phyloP scores from a whole-genome alignment of 2,797 vertebrate species.

The Staurois parvus region DNA sequence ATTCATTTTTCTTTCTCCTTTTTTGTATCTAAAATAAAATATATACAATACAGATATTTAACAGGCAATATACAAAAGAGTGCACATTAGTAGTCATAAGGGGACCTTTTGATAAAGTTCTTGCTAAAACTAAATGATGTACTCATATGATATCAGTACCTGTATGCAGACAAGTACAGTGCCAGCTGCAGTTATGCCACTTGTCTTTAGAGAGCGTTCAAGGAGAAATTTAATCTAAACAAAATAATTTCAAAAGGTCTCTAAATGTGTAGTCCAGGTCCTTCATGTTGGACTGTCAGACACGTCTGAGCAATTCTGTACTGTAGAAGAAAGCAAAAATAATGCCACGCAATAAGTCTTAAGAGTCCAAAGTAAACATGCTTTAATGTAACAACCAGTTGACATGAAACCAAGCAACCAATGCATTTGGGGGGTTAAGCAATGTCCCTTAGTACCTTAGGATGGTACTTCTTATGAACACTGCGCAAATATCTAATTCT shows the following conservation, averaged over 20 bases:
- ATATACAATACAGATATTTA: neutral
- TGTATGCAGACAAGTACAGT: neutral
- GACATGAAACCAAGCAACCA: too few relatives aligned
- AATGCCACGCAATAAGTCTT: neutral
- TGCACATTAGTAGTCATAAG: neutral
- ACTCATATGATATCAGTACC: neutral
- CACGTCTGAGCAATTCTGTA: neutral
- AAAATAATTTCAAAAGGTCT: neutral
- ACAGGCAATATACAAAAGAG: neutral
- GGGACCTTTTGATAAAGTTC: neutral
- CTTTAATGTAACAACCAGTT: too few relatives aligned
- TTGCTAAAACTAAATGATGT: neutral
- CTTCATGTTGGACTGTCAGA: neutral
- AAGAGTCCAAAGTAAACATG: too few relatives aligned
- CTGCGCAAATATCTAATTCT: too few relatives aligned
- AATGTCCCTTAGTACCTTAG: too few relatives aligned
- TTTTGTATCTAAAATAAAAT: neutral
- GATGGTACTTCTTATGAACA: too few relatives aligned
- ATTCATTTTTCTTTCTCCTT: neutral
- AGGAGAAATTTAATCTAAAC: neutral
- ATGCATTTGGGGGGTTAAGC: too few relatives aligned
- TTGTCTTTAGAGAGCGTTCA: neutral
- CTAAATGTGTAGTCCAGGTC: neutral
- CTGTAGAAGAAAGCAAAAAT: neutral
- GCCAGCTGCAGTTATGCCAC: conserved; percentile 14